Conservation (phyloP, 2,888 invertebrate species). For the Vandiemenella viatica region DNA sequence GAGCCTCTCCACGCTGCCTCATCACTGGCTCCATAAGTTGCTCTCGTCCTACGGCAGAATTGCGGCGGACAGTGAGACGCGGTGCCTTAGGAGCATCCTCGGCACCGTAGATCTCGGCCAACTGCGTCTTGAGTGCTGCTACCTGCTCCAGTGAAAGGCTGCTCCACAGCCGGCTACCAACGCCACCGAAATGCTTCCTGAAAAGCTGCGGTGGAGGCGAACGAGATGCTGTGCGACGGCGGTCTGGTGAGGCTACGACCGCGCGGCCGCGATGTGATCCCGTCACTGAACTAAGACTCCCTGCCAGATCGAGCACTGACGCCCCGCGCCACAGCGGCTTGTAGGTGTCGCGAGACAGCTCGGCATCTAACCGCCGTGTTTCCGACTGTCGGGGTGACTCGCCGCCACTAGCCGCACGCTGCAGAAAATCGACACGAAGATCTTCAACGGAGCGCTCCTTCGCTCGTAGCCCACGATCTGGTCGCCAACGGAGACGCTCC, state of each 20-base stretch:
- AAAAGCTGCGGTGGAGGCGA: not conserved
- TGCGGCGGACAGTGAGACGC: slow-evolving; percentile 30
- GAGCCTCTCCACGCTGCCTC: slow-evolving; percentile 24
- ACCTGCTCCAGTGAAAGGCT: slow-evolving; percentile 74
- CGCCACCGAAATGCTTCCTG: slow-evolving; percentile 28
- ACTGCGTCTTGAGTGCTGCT: slow-evolving; percentile 58
- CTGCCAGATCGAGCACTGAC: slow-evolving; percentile 66
- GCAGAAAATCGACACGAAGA: slow-evolving; percentile 55
- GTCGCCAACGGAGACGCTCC: slow-evolving; percentile 60
- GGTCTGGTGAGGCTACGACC: slow-evolving; percentile 12
- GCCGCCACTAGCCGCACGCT: slow-evolving; percentile 19
- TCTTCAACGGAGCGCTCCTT: slow-evolving; percentile 82
- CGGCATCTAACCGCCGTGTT: slow-evolving; percentile 15
- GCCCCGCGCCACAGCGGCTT: slow-evolving; percentile 72
- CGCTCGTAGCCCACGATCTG: slow-evolving; percentile 55
- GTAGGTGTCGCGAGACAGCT: slow-evolving; percentile 45
- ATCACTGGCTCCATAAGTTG: slow-evolving; percentile 22
- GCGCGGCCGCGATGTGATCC: slow-evolving; percentile 21
- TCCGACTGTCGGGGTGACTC: slow-evolving; percentile 29
- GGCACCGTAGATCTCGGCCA: slow-evolving; percentile 61
- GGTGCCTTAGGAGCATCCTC: not conserved
- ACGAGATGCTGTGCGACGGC: not conserved
- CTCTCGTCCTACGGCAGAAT: slow-evolving; percentile 27
- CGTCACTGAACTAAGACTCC: slow-evolving; percentile 39
- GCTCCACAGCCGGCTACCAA: slow-evolving; percentile 66